Percentiles rank a stretch among this genome's conserved stretches.
Evolutionary conservation across 2,888 invertebrate genomes (phyloP).

Genomic region (Rhabditoides inermis): DNA sequence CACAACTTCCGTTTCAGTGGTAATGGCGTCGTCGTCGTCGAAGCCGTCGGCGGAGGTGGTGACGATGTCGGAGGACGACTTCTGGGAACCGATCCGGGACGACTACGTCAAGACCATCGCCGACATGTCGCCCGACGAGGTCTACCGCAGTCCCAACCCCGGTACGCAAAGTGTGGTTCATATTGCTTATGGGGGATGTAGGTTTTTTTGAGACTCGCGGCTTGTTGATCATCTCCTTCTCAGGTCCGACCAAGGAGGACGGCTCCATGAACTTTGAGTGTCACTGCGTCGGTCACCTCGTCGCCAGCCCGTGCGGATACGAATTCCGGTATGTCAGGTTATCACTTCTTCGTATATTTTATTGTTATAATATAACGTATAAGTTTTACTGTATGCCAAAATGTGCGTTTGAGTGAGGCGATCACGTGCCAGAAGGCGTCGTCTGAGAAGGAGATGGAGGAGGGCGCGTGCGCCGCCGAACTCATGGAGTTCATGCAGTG

Average conservation of each 20-base stretch:
- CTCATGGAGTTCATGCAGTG: conserved; percentile 48
- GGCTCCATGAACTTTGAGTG: conserved; percentile 49
- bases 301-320: conserved; percentile 48
- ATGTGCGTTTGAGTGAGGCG: conserved; percentile 26
- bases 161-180: conserved; percentile 16
- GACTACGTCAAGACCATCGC: conserved; percentile 34
- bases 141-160: conserved; percentile 44
- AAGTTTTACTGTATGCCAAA: no score
- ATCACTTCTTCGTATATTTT: not conserved
- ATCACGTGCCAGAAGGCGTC: conserved; percentile 45
- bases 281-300: conserved; percentile 48
- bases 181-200: not conserved
- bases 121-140: conserved; percentile 30
- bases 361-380: no score
- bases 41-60: no score
- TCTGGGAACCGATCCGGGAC: conserved; percentile 38
- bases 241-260: conserved; percentile 47
- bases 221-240: not conserved
- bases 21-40: no score
- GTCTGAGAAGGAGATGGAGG: conserved; percentile 38
- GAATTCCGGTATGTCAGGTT: conserved; percentile 29
- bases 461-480: conserved; percentile 44
- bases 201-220: not conserved
- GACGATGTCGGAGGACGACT: conserved; percentile 34
- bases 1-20: no score